Evolutionary conservation across 2,797 vertebrate species (phyloP), one percentile per base, ranked within the genome.

Genomic region (Leptoclinus maculatus): DNA sequence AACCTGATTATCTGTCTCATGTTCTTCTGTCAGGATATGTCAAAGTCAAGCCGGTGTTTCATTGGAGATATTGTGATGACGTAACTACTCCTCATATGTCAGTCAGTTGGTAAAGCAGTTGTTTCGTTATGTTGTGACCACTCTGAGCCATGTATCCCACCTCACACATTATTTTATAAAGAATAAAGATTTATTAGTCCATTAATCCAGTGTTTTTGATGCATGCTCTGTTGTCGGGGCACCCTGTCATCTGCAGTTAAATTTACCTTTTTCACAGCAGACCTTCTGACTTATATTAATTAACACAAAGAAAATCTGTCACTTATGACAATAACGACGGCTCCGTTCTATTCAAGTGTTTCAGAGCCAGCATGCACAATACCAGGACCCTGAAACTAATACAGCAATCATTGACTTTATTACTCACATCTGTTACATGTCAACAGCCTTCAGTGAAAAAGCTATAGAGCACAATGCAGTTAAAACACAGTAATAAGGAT

Each of bases 81-180:
- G 27, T 80, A 79, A 80, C 81, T 29, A 53, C 64, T 70, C 29
- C 29, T 75, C 73, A 74, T 49, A 74, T 79, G 53, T 81, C 76
- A 65, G 53, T 74, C 65, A 60, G 49, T 79, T 73, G 79, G 71
- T 60, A 29, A 66, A 82, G 69, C 71, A 82, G 80, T 66, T 65
- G 75, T 82, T 63, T 81, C 82, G 39, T 84, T 82, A 76, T 79
- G 77, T 72, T 88, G 85, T 89, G 87, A 90, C 73, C 87, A 84
- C 84, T 90, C 79, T 85, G 83, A 88, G 76, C 86, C 82, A 80
- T 85, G 74, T 89, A 73, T 79, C 70, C 78, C 72, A 89, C 77
- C 79, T 87, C 79, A 80, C 76, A 80, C 47, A 66, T 87, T 87
- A 88, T 94, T 95, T 94, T 94, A 93, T 91, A 93, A 93, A 92